These are phyloP conservation scores for Macropus fuliginosus DNA, from an alignment of 2,797 vertebrate genomes.

Conservation along the genomic window DNA sequence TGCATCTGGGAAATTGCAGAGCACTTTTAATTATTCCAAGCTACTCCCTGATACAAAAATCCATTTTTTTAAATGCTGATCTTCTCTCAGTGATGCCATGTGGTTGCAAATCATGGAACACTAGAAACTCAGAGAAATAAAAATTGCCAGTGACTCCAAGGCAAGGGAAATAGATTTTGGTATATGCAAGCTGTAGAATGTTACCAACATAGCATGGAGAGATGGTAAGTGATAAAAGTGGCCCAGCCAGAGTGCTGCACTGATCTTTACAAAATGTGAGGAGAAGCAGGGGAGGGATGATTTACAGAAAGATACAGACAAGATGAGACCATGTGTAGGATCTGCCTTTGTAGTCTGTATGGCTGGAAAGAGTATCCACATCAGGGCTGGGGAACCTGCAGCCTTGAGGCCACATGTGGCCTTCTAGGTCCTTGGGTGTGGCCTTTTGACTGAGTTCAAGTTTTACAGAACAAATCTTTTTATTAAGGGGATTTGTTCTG, in stretches of 20 bases:
- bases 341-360: not conserved
- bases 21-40: constrained; percentile 3
- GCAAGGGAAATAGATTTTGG: not conserved
- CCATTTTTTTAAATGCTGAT: not conserved
- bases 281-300: not conserved
- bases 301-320: not conserved
- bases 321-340: not conserved
- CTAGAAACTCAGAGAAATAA: not conserved
- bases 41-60: not conserved
- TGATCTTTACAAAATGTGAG: not conserved
- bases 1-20: not conserved
- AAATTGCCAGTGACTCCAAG: not conserved
- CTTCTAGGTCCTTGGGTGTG: no score
- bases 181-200: not conserved
- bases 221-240: not conserved
- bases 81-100: not conserved
- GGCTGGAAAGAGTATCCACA: not conserved
- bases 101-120: not conserved
- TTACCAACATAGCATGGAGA: not conserved
- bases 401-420: no score
- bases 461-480: no score
- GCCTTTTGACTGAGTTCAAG: no score
- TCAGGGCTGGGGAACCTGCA: no score
- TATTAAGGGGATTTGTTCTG: no score
- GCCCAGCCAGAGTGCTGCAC: not conserved